These are phyloP conservation scores for Caerostris extrusa DNA, from an alignment of 1,140 invertebrate genomes.

Conservation along the genomic window DNA sequence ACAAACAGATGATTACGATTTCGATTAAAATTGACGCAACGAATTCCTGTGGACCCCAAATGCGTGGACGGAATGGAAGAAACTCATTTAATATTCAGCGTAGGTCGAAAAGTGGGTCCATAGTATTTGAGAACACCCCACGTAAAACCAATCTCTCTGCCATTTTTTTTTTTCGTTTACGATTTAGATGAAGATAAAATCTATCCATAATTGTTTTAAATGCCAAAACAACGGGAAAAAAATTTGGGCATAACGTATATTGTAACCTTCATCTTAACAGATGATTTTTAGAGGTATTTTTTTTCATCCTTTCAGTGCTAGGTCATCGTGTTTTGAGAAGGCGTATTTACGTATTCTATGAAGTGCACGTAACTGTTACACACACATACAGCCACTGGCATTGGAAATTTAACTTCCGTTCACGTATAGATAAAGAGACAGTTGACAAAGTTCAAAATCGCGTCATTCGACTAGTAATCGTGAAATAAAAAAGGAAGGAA, in stretches of 20 bases:
- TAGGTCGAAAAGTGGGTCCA: not conserved
- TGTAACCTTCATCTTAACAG: not conserved
- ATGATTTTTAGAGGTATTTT: not conserved
- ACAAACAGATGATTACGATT: not conserved
- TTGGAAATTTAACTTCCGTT: conserved; percentile 22
- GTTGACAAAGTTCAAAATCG: conserved; percentile 2
- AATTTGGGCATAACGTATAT: not conserved
- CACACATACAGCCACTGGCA: not conserved
- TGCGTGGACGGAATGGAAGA: not conserved
- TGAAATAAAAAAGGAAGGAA: not conserved
- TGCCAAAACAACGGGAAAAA: not conserved
- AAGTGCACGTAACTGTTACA: not conserved
- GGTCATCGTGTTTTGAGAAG: conserved; percentile 14
- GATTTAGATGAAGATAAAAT: not conserved
- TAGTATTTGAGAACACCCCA: not conserved
- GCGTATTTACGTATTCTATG: not conserved
- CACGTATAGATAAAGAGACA: conserved; percentile 1
- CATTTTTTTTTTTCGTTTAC: not conserved
- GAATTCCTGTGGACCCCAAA: not conserved
- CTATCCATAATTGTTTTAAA: not conserved
- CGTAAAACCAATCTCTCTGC: not conserved
- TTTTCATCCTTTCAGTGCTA: not conserved
- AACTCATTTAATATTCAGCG: not conserved
- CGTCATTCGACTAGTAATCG: not conserved
- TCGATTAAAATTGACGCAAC: not conserved